Evolutionary conservation across 2,797 vertebrate species (phyloP).

Genomic region (Champsocephalus esox): DNA sequence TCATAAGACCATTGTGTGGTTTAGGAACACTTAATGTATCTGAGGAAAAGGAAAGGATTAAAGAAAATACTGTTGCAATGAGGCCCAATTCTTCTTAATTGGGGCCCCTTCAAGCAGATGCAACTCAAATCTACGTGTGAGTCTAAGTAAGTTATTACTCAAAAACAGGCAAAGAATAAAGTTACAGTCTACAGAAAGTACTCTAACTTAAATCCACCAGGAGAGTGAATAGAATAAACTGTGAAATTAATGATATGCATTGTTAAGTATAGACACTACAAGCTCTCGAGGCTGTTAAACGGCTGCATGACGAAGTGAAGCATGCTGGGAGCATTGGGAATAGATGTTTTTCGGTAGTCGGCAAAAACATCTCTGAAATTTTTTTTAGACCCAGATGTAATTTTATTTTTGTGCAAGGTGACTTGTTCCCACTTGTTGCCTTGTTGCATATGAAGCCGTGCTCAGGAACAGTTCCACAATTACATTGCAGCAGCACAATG

Average conservation of each 20-base stretch:
- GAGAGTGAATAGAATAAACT: slow-evolving; percentile 34
- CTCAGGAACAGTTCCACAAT: slow-evolving; percentile 33
- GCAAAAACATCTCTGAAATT: slow-evolving; percentile 20
- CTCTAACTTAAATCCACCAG: slow-evolving; percentile 21
- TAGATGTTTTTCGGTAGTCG: slow-evolving; percentile 16
- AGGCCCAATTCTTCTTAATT: background rate
- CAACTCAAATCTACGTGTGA: background rate
- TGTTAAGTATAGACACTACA: slow-evolving; percentile 34
- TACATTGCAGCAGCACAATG: slow-evolving; percentile 31
- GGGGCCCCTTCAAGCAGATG: background rate
- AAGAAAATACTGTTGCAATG: no score
- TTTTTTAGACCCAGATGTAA: background rate
- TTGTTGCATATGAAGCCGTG: slow-evolving; percentile 14
- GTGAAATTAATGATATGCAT: slow-evolving; percentile 46
- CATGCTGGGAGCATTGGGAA: slow-evolving; percentile 26
- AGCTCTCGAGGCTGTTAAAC: slow-evolving; percentile 31
- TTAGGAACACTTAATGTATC: no score
- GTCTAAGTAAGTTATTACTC: background rate
- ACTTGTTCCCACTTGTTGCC: slow-evolving; percentile 61
- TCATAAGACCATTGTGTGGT: no score
- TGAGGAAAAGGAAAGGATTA: no score
- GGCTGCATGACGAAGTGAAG: slow-evolving; percentile 26
- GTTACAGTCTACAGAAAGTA: background rate
- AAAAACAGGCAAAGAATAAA: background rate
- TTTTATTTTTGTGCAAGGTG: slow-evolving; percentile 56